Percentiles rank a stretch among this genome's conserved stretches.
These are phyloP conservation scores for Andrena praecox DNA, from an alignment of 2,888 invertebrate species.

Conservation along the genomic window DNA sequence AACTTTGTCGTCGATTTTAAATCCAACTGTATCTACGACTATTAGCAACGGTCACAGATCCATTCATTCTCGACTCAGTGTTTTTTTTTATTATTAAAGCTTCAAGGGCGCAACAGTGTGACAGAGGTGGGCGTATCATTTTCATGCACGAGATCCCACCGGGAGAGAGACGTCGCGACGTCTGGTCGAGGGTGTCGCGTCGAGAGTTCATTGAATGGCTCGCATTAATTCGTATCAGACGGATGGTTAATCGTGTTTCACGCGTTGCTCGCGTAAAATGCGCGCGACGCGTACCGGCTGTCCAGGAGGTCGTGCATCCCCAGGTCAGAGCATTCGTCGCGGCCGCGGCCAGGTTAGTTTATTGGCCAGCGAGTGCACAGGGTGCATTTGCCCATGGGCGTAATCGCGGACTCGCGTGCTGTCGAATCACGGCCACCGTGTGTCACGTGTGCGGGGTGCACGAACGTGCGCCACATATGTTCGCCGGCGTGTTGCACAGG, in stretches of 20 bases:
- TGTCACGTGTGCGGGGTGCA: conserved; percentile 49
- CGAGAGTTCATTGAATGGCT: neutral
- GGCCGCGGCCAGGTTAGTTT: conserved; percentile 8
- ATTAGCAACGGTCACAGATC: neutral
- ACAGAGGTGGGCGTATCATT: neutral
- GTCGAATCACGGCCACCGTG: conserved; percentile 56
- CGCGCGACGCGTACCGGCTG: neutral
- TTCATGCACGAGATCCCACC: no score
- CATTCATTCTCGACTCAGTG: no score
- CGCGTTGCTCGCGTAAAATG: neutral
- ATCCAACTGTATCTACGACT: neutral
- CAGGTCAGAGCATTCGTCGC: conserved; percentile 7
- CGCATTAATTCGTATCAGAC: neutral
- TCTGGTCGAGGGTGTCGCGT: neutral
- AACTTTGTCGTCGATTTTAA: neutral
- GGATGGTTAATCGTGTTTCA: conserved; percentile 17
- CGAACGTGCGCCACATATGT: conserved; percentile 46
- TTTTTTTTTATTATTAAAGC: no score
- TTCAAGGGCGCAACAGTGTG: neutral
- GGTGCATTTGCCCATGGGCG: conserved; percentile 33
- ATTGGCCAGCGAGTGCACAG: conserved; percentile 10
- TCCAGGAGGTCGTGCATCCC: neutral
- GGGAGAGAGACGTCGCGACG: neutral
- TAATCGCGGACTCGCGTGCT: conserved; percentile 51
- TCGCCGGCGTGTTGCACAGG: conserved; percentile 56